A percentile compares a stretch with the other conserved stretches of the same genome.
Evolutionary conservation across 2,888 invertebrate genomes (phyloP).

Genomic region (Nebria salina): DNA sequence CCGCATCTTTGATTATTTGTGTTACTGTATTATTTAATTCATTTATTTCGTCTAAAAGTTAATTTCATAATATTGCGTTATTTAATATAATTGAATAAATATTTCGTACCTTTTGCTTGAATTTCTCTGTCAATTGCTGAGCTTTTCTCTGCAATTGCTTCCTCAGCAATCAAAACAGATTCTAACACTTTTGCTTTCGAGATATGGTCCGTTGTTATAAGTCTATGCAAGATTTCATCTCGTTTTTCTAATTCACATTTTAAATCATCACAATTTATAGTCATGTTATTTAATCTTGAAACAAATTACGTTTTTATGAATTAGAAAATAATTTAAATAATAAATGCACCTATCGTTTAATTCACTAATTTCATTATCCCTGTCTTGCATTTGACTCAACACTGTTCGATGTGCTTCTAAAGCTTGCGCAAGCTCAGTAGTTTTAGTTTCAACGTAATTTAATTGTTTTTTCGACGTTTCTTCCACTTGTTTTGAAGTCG

Average conservation of each 20-base stretch:
- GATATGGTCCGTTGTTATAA: constrained; percentile 63
- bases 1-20: constrained; percentile 67
- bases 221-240: constrained; percentile 59
- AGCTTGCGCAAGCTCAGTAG: constrained; percentile 47
- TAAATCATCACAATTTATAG: constrained; percentile 55
- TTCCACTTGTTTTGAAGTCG: constrained; percentile 51
- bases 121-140: constrained; percentile 65
- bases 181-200: constrained; percentile 68
- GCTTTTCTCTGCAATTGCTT: constrained; percentile 67
- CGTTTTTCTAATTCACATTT: constrained; percentile 62
- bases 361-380: constrained; percentile 52
- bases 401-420: constrained; percentile 25
- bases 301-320: not conserved
- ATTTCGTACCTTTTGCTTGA: constrained; percentile 56
- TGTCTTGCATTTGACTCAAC: constrained; percentile 46
- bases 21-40: constrained; percentile 66
- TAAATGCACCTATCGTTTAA: constrained; percentile 53
- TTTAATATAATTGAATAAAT: not conserved
- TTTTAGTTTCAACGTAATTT: constrained; percentile 52
- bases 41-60: constrained; percentile 66
- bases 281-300: constrained; percentile 50
- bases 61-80: constrained; percentile 23
- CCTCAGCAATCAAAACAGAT: constrained; percentile 68
- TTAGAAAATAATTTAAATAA: not conserved
- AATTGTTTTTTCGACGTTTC: constrained; percentile 52